Conservation (phyloP, 2,797 vertebrate species). For the Onychomys leucogaster region DNA sequence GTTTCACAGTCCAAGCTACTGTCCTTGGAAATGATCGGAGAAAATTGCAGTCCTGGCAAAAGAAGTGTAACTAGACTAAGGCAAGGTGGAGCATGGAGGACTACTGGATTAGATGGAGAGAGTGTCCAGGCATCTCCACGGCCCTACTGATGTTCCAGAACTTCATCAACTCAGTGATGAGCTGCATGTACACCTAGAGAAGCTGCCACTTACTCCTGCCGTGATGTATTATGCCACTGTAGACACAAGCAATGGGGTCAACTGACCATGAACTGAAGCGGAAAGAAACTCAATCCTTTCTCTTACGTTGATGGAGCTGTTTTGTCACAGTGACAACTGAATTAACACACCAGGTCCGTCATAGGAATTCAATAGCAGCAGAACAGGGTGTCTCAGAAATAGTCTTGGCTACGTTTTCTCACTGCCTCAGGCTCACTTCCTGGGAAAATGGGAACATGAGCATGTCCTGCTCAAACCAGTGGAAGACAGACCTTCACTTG, state of each 20-base stretch:
- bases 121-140: not conserved
- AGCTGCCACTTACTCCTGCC: not conserved
- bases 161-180: not conserved
- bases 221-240: not conserved
- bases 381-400: not conserved
- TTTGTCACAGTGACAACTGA: not conserved
- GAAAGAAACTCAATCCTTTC: not conserved
- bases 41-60: slow-evolving; percentile 35
- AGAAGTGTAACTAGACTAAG: not conserved
- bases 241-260: not conserved
- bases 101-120: not conserved
- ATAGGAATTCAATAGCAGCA: not conserved
- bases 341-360: not conserved
- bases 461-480: not conserved
- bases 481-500: not conserved
- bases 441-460: not conserved
- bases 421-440: not conserved
- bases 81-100: not conserved
- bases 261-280: not conserved
- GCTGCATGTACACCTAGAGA: not conserved
- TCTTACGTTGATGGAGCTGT: not conserved
- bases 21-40: not conserved
- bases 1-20: not conserved
- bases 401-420: not conserved
- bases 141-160: not conserved